These are phyloP conservation scores for Rotaria sp. DNA, from an alignment of 2,888 invertebrate species.

Conservation along the genomic window DNA sequence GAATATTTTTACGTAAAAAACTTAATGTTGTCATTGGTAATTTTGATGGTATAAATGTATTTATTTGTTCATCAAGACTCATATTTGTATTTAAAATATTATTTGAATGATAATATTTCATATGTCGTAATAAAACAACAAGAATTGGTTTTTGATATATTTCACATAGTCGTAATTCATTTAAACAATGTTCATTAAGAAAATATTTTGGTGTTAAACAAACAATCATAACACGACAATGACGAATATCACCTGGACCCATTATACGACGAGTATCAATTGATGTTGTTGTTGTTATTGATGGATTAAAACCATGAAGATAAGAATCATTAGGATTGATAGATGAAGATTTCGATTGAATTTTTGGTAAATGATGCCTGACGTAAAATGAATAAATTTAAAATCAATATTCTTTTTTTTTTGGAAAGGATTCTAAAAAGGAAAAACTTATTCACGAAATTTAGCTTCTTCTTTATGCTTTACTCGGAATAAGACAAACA, in stretches of 20 bases:
- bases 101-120: neutral
- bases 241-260: neutral
- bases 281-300: neutral
- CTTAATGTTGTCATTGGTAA: neutral
- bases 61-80: conserved; percentile 10
- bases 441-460: no score
- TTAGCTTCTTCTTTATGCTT: no score
- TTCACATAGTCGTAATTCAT: conserved; percentile 18
- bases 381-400: neutral
- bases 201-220: conserved; percentile 21
- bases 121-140: neutral
- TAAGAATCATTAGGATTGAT: neutral
- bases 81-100: neutral
- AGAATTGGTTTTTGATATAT: conserved; percentile 4
- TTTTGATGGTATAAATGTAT: neutral
- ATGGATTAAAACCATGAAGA: neutral
- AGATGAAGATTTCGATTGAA: neutral
- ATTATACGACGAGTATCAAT: neutral
- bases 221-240: neutral
- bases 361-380: neutral
- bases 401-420: no score
- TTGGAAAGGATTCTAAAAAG: no score
- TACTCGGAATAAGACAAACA: no score
- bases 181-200: neutral
- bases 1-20: neutral